phyloP scores from a whole-genome alignment of 2,797 vertebrate genomes.

The Sebastes wilsoni region DNA sequence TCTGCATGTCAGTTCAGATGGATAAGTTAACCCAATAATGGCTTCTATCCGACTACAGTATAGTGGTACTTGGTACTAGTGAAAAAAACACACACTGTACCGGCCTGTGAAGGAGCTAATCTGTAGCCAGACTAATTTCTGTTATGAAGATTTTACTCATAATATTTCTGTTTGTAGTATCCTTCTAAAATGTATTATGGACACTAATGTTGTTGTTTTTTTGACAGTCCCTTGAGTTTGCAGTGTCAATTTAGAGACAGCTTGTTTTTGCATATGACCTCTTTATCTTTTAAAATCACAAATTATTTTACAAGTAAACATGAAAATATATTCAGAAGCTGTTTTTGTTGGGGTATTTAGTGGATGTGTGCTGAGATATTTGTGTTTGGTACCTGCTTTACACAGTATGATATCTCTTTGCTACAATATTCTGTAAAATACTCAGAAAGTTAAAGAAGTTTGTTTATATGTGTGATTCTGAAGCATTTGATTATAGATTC shows the following conservation, averaged over 20 bases:
- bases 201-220: neutral
- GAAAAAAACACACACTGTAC: too few relatives aligned
- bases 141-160: neutral
- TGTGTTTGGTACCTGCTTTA: neutral
- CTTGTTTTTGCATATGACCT: neutral
- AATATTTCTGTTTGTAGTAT: neutral
- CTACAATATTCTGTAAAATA: neutral
- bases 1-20: too few relatives aligned
- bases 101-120: neutral
- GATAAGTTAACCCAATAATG: too few relatives aligned
- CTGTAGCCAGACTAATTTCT: neutral
- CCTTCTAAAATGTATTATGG: neutral
- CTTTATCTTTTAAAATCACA: neutral
- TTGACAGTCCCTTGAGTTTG: neutral
- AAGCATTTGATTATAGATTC: conserved; percentile 13
- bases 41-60: too few relatives aligned
- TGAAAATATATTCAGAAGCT: neutral
- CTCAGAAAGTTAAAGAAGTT: neutral
- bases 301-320: neutral
- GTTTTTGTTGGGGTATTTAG: neutral
- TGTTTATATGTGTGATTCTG: neutral
- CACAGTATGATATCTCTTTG: neutral
- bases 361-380: neutral
- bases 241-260: neutral
- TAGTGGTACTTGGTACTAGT: too few relatives aligned